Percentiles rank a stretch among this genome's conserved stretches.
These are phyloP conservation scores for Tigriopus japonicus DNA, from an alignment of 1,140 invertebrate genomes.

Conservation along the genomic window DNA sequence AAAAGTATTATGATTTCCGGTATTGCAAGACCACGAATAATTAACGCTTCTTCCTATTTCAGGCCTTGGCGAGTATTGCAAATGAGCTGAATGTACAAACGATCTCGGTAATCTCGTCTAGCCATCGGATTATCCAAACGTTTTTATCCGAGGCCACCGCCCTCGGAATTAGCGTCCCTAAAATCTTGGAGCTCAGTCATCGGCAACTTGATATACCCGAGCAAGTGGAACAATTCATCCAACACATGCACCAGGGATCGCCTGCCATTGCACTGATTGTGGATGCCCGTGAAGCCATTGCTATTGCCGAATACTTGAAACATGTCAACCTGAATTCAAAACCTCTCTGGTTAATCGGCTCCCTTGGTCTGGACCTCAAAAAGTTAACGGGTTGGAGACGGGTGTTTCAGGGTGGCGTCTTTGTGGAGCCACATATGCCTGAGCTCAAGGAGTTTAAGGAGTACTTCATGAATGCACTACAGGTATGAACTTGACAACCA, in stretches of 20 bases:
- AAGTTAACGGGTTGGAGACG: background rate
- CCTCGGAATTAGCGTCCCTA: background rate
- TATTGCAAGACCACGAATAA: too few relatives aligned
- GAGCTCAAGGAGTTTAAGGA: constrained; percentile 13
- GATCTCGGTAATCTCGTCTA: constrained; percentile 2
- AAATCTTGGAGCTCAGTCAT: background rate
- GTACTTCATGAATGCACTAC: constrained; percentile 13
- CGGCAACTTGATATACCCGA: background rate
- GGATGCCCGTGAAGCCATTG: constrained; percentile 1
- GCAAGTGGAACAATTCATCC: background rate
- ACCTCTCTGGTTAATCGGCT: constrained; percentile 12
- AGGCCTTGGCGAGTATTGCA: constrained; percentile 3
- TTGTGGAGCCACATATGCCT: constrained; percentile 15
- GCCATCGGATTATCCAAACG: background rate
- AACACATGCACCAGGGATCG: background rate
- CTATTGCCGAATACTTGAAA: background rate
- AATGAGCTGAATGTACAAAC: background rate
- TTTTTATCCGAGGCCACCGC: constrained; percentile 3
- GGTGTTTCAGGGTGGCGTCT: constrained; percentile 12
- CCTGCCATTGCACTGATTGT: background rate
- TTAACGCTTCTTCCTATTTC: background rate
- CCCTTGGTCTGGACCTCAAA: constrained; percentile 11
- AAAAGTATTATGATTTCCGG: too few relatives aligned
- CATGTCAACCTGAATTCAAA: constrained; percentile 10
- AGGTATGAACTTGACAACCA: background rate